Percentiles rank a stretch among this genome's conserved stretches.
Conservation (phyloP, 92 coral and sea anemone genomes). For the Siderastrea siderea region DNA sequence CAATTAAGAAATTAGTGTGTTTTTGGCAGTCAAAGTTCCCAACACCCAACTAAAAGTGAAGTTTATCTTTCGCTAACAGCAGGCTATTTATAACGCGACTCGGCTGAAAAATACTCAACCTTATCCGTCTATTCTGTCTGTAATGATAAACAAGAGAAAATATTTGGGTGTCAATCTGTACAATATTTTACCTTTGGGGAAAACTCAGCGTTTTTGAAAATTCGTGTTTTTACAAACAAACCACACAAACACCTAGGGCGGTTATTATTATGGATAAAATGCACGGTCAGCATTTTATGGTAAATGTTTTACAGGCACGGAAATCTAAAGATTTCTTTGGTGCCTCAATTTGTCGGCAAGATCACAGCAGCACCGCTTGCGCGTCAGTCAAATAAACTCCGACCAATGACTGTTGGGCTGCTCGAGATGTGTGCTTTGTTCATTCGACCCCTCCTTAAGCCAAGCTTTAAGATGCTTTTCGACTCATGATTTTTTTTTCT, state of each 20-base stretch:
- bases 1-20: neutral
- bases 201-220: neutral
- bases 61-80: constrained; percentile 41
- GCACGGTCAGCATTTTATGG: neutral
- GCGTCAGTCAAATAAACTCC: constrained; percentile 38
- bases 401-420: constrained; percentile 59
- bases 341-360: constrained; percentile 83
- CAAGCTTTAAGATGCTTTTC: constrained; percentile 61
- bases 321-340: constrained; percentile 30
- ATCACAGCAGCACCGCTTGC: constrained; percentile 77
- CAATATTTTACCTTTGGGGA: constrained; percentile 33
- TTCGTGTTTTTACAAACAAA: neutral
- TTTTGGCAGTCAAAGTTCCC: constrained; percentile 13
- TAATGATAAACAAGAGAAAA: constrained; percentile 40
- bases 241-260: neutral
- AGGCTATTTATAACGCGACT: constrained; percentile 19
- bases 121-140: constrained; percentile 20
- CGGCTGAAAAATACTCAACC: neutral
- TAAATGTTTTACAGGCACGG: constrained; percentile 30
- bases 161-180: constrained; percentile 33
- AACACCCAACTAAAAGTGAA: constrained; percentile 16
- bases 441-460: constrained; percentile 81
- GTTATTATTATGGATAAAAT: neutral
- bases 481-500: constrained; percentile 30
- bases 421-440: constrained; percentile 51